These are phyloP conservation scores for Drosophila yooni DNA, from an alignment of 2,888 invertebrate species.

Conservation along the genomic window DNA sequence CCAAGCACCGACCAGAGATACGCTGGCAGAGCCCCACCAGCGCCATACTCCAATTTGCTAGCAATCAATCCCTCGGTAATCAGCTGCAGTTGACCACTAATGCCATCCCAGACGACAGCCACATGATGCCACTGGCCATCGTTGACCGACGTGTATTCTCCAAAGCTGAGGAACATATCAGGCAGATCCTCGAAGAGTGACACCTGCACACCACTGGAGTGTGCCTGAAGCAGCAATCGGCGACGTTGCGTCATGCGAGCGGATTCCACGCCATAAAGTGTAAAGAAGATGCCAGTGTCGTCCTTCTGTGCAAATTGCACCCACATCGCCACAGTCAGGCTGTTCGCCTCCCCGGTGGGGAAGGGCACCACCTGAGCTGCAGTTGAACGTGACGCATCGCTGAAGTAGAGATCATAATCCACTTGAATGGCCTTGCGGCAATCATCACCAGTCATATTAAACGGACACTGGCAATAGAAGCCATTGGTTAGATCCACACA, in stretches of 20 bases:
- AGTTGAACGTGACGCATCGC: slow-evolving; percentile 94
- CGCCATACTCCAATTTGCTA: slow-evolving; percentile 95
- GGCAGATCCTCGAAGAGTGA: slow-evolving; percentile 94
- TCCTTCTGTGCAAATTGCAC: slow-evolving; percentile 96
- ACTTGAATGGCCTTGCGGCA: slow-evolving; percentile 98
- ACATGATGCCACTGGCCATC: slow-evolving; percentile 99
- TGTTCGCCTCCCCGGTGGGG: slow-evolving; percentile 90
- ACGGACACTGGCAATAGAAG: slow-evolving; percentile 98
- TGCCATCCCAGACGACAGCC: slow-evolving; percentile 97
- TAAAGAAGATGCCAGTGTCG: slow-evolving; percentile 97
- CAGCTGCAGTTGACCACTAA: slow-evolving; percentile 93
- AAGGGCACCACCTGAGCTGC: slow-evolving; percentile 97
- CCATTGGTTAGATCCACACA: slow-evolving; percentile 96
- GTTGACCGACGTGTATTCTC: slow-evolving; percentile 96
- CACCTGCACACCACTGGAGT: slow-evolving; percentile 96
- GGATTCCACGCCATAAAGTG: slow-evolving; percentile 94
- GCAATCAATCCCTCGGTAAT: slow-evolving; percentile 98
- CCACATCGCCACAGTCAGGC: slow-evolving; percentile 97
- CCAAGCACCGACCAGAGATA: slow-evolving; percentile 97
- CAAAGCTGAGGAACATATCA: slow-evolving; percentile 95
- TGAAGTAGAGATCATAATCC: slow-evolving; percentile 98
- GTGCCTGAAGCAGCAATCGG: slow-evolving; percentile 94
- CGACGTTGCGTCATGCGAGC: slow-evolving; percentile 91
- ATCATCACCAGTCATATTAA: slow-evolving; percentile 97
- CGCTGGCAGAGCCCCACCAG: slow-evolving; percentile 92